A percentile compares a stretch with the other conserved stretches of the same genome.
Evolutionary conservation across 2,888 invertebrate genomes (phyloP).

Genomic region (Girardia tigrina): DNA sequence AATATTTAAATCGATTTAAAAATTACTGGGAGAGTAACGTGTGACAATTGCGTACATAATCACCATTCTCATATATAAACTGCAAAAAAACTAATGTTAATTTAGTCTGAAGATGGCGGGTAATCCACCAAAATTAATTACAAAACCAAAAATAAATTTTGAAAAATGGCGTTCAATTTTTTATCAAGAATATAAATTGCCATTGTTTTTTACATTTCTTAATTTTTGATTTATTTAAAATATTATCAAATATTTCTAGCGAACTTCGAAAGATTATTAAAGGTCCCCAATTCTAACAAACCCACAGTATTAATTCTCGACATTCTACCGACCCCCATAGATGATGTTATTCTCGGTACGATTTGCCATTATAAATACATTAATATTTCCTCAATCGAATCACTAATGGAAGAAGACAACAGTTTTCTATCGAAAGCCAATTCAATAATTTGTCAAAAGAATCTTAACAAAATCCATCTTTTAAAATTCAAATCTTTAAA

Average conservation of each 20-base stretch:
- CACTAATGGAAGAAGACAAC: not conserved
- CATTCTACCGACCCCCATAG: not conserved
- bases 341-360: not conserved
- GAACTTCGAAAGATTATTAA: not conserved
- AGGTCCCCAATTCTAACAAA: not conserved
- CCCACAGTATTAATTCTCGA: not conserved
- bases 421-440: not conserved
- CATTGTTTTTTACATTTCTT: too few relatives aligned
- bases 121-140: too few relatives aligned
- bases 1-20: too few relatives aligned
- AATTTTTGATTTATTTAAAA: too few relatives aligned
- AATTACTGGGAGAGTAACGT: too few relatives aligned
- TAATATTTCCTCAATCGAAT: not conserved
- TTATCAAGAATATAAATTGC: too few relatives aligned
- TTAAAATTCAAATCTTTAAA: not conserved
- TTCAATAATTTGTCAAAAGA: not conserved
- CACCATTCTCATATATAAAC: too few relatives aligned
- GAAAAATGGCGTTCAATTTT: too few relatives aligned
- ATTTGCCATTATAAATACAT: slow-evolving; percentile 2
- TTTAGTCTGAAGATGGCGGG: too few relatives aligned
- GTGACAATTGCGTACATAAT: too few relatives aligned
- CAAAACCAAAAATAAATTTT: too few relatives aligned
- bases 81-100: too few relatives aligned
- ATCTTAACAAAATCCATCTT: not conserved
- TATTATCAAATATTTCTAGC: not conserved